A percentile compares a stretch with the other conserved stretches of the same genome.
Evolutionary conservation across 2,888 invertebrate genomes (phyloP).

Genomic region (Ypsolopha sequella): DNA sequence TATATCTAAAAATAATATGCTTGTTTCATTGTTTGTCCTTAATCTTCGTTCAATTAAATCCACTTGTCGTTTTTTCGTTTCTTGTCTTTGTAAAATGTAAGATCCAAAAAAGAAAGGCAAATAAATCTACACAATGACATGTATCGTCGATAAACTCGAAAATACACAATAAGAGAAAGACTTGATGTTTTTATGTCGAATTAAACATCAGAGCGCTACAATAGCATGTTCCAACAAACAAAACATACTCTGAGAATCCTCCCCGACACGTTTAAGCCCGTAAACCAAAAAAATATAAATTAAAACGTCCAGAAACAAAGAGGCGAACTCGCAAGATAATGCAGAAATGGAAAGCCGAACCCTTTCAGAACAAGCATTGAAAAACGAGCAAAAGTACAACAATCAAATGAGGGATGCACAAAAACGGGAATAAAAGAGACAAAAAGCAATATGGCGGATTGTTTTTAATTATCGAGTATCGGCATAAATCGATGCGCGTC

Average conservation of each 20-base stretch:
- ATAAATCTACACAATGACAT: neutral
- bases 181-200: neutral
- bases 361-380: slow-evolving; percentile 32
- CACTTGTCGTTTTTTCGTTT: neutral
- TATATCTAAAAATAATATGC: slow-evolving; percentile 49
- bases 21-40: slow-evolving; percentile 20
- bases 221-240: neutral
- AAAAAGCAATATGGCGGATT: slow-evolving; percentile 69
- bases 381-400: slow-evolving; percentile 51
- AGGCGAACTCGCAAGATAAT: slow-evolving; percentile 43
- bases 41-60: neutral
- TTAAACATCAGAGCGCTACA: slow-evolving; percentile 2
- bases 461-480: slow-evolving; percentile 72
- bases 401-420: slow-evolving; percentile 69
- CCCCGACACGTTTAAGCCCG: slow-evolving; percentile 12
- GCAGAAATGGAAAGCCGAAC: slow-evolving; percentile 30
- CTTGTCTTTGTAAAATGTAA: neutral
- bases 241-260: slow-evolving; percentile 1
- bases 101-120: neutral
- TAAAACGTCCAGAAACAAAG: slow-evolving; percentile 49
- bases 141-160: neutral
- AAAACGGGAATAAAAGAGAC: slow-evolving; percentile 63
- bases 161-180: neutral
- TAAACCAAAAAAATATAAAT: slow-evolving; percentile 54
- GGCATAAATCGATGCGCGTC: slow-evolving; percentile 68